Evolutionary conservation across 2,797 vertebrate species (phyloP).

Genomic region (Pipistrellus pipistrellus): DNA sequence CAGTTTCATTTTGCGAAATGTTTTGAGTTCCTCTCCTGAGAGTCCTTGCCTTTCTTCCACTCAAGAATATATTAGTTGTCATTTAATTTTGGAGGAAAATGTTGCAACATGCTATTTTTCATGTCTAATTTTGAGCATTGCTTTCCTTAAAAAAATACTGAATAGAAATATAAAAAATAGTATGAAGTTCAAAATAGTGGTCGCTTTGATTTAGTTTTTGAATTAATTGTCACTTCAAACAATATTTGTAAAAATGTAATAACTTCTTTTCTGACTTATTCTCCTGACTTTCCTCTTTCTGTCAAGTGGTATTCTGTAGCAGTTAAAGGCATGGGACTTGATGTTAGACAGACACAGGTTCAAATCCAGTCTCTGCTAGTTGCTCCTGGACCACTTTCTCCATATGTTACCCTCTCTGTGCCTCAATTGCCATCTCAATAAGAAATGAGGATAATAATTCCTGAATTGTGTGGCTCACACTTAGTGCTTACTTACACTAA

Average conservation of each 20-base stretch:
- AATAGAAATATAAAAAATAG: slow-evolving; percentile 38
- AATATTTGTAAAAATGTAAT: neutral
- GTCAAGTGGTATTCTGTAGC: neutral
- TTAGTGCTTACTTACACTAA: neutral
- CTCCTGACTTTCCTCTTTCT: neutral
- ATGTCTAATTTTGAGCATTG: neutral
- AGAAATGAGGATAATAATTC: neutral
- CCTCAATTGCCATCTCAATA: neutral
- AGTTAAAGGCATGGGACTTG: neutral
- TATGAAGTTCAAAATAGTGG: neutral
- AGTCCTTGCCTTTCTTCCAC: neutral
- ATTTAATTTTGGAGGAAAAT: slow-evolving; percentile 11
- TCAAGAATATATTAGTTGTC: neutral
- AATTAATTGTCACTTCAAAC: neutral
- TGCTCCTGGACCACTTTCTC: neutral
- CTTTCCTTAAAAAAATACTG: neutral
- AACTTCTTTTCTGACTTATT: neutral
- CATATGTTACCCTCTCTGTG: neutral
- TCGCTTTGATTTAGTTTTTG: neutral
- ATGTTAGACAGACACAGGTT: neutral
- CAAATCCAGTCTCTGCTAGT: neutral
- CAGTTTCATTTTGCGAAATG: neutral
- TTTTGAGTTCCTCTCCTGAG: slow-evolving; percentile 38
- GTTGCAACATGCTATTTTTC: neutral
- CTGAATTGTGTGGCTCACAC: neutral